Percentiles rank a stretch among this genome's conserved stretches.
These are phyloP conservation scores for Polyergus mexicanus DNA, from an alignment of 1,140 invertebrate genomes.

Conservation along the genomic window DNA sequence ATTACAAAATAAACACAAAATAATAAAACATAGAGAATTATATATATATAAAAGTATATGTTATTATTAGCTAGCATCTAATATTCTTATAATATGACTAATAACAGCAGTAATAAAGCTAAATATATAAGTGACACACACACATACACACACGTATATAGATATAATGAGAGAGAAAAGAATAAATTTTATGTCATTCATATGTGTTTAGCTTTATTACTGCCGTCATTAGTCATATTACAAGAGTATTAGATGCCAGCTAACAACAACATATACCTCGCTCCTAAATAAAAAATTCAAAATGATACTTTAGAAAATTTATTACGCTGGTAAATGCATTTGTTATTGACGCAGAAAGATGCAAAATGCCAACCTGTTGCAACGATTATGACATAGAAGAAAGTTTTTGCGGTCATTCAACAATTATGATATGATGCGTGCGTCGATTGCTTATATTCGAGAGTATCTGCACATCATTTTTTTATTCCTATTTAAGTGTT, in stretches of 20 bases:
- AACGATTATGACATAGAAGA: conserved; percentile 52
- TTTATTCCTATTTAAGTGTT: conserved; percentile 8
- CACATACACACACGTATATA: neutral
- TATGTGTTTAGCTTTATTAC: conserved; percentile 28
- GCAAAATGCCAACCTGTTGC: conserved; percentile 31
- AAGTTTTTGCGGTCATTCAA: conserved; percentile 49
- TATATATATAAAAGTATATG: too few species aligned
- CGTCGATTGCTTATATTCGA: conserved; percentile 34
- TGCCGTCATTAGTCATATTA: conserved; percentile 15
- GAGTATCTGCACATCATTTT: conserved; percentile 36
- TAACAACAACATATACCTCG: conserved; percentile 5
- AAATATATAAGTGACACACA: neutral
- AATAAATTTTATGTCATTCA: conserved; percentile 23
- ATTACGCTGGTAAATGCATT: conserved; percentile 20
- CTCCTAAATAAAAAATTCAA: conserved; percentile 30
- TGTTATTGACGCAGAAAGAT: conserved; percentile 45
- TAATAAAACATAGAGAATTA: neutral
- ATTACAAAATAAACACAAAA: neutral
- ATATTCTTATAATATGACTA: too few species aligned
- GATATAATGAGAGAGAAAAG: neutral
- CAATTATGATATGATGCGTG: conserved; percentile 25
- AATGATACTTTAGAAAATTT: conserved; percentile 48
- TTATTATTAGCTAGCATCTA: too few species aligned
- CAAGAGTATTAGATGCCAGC: neutral
- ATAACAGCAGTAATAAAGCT: too few species aligned